These are phyloP conservation scores for Odontomachus brunneus DNA, from an alignment of 1,140 invertebrate genomes.

Conservation along the genomic window DNA sequence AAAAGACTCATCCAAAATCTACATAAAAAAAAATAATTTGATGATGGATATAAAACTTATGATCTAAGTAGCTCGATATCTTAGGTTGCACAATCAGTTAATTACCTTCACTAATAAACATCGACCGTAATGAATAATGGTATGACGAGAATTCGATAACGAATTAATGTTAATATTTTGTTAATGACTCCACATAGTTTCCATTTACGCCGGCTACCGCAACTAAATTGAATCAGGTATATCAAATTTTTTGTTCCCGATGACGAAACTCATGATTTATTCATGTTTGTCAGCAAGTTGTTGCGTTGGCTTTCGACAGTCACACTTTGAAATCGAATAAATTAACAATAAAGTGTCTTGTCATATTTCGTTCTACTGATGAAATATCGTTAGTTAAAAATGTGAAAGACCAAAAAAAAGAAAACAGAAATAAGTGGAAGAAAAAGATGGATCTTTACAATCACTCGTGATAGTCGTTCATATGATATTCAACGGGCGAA, in stretches of 20 bases:
- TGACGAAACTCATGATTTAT: constrained; percentile 61
- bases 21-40: neutral
- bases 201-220: constrained; percentile 2
- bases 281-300: constrained; percentile 60
- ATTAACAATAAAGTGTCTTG: constrained; percentile 53
- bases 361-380: constrained; percentile 57
- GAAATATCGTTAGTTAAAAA: constrained; percentile 24
- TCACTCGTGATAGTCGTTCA: constrained; percentile 67
- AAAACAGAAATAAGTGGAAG: neutral
- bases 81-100: neutral
- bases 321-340: constrained; percentile 58
- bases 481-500: constrained; percentile 74
- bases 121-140: neutral
- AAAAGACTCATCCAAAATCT: constrained; percentile 23
- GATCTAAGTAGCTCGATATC: neutral
- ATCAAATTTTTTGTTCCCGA: constrained; percentile 29
- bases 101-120: neutral
- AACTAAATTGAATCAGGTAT: constrained; percentile 19
- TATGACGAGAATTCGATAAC: constrained; percentile 5
- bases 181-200: neutral
- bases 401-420: neutral
- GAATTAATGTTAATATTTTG: constrained; percentile 37
- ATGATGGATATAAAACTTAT: neutral
- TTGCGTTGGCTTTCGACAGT: constrained; percentile 40
- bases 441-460: constrained; percentile 63